Conservation (phyloP, 2,113 vertebrate genomes). For the Axis porcinus region DNA sequence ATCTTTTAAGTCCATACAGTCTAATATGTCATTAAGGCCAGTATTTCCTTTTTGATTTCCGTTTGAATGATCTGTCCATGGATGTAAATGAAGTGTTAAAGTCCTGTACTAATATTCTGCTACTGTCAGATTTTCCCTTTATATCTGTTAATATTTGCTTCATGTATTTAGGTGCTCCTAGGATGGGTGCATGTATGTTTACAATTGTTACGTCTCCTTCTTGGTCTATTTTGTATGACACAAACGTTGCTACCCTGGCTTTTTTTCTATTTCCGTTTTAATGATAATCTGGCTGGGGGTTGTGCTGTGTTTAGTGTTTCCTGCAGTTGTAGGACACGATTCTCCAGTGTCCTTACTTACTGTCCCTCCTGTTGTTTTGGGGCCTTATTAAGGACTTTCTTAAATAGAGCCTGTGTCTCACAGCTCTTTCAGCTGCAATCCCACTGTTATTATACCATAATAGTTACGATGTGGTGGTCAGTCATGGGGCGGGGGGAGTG, state of each 20-base stretch:
- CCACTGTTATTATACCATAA: not conserved
- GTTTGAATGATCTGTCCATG: not conserved
- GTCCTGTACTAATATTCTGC: not conserved
- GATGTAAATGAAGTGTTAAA: not conserved
- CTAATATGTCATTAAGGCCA: not conserved
- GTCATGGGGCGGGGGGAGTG: not conserved
- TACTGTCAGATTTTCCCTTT: not conserved
- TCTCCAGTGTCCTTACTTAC: not conserved
- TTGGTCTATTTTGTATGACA: not conserved
- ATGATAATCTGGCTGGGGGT: not conserved
- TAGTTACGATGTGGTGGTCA: not conserved
- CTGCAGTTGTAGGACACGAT: not conserved
- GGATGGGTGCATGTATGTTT: not conserved
- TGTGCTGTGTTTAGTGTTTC: not conserved
- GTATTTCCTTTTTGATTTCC: not conserved
- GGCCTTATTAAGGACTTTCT: not conserved
- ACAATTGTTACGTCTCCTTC: not conserved
- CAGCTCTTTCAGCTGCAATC: not conserved
- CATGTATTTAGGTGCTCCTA: not conserved
- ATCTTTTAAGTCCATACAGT: not conserved
- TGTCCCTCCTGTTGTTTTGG: not conserved
- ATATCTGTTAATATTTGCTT: not conserved
- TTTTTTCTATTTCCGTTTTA: not conserved
- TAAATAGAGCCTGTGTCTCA: not conserved
- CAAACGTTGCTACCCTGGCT: not conserved